A percentile compares a stretch with the other conserved stretches of the same genome.
phyloP scores from a whole-genome alignment of 2,797 vertebrate species.

The Spondyliosoma cantharus region DNA sequence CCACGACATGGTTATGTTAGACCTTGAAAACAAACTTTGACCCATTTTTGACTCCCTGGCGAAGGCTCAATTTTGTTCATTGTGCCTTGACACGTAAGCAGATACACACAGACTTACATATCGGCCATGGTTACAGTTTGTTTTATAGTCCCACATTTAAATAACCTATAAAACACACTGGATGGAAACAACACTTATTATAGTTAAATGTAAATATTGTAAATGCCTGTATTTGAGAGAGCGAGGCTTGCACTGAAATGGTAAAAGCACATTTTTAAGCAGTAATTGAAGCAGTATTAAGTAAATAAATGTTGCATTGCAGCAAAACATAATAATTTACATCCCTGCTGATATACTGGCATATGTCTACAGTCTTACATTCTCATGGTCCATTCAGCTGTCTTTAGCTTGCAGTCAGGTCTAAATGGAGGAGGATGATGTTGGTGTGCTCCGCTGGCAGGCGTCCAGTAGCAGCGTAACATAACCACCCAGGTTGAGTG shows the following conservation, averaged over 20 bases:
- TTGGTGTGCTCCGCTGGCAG: constrained; percentile 47
- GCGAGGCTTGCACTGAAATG: background rate
- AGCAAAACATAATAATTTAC: background rate
- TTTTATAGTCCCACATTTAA: background rate
- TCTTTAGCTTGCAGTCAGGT: constrained; percentile 16
- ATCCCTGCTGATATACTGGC: background rate
- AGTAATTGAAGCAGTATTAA: background rate
- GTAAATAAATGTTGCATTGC: background rate
- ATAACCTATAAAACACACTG: too few species aligned
- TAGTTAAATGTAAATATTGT: background rate
- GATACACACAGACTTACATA: too few species aligned
- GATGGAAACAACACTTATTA: too few species aligned
- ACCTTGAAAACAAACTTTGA: too few species aligned
- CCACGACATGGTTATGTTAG: too few species aligned
- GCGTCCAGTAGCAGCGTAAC: constrained; percentile 28
- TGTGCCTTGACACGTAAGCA: too few species aligned
- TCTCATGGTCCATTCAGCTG: constrained; percentile 17
- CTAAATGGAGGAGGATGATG: constrained; percentile 39
- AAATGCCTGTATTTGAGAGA: background rate
- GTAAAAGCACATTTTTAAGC: background rate
- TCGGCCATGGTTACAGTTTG: too few species aligned
- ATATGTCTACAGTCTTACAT: background rate
- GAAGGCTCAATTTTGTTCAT: too few species aligned
- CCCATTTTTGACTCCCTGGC: too few species aligned
- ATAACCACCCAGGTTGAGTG: constrained; percentile 37